Evolutionary conservation across 2,888 invertebrate species (phyloP), one percentile per base, ranked within the genome.

Genomic region (Dexiosoma caninum): DNA sequence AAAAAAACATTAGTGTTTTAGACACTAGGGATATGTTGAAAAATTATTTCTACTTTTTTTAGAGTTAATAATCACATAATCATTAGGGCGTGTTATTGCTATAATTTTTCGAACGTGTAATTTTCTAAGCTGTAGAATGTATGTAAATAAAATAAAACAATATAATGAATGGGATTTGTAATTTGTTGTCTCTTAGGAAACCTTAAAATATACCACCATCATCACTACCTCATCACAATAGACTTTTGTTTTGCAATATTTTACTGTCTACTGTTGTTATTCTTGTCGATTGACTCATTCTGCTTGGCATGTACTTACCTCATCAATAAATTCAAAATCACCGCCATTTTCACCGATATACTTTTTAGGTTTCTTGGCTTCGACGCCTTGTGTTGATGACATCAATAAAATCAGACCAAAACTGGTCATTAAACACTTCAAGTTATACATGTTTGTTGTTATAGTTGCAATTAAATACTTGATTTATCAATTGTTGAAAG

Each of bases 311-410:
- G 30, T 44, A 86, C 89, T 92, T 91, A 94, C 94, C 94, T 95
- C 94, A 91, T 95, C 94, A 87, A 94, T 94, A 89, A 94, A 95
- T 89, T 94, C 95, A 89, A 94, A 95, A 90, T 95, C 95, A 83
- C 89, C 88, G 79, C 94, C 94, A 88, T 94, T 94, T 85, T 88
- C 89, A 64, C 94, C 94, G 87, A 94, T 94, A 89, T 94, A 94
- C 91, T 94, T 94, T 89, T 93, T 92, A 91, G 94, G 94, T 72
- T 82, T 83, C 89, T 93, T 92, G 79, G 89, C 90, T 83, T 86
- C 86, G 83, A 88, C 90, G 82, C 86, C 86, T 83, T 83, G 84
- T 78, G 84, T 81, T 85, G 87, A 89, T 87, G 88, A 88, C 88
- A 89, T 88, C 88, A 90, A 87, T 87, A 87, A 86, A 87, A 88